Evolutionary conservation across 1,140 invertebrate genomes (phyloP), one percentile per base, ranked within the genome.

Genomic region (Druon quercuslanigerum): DNA sequence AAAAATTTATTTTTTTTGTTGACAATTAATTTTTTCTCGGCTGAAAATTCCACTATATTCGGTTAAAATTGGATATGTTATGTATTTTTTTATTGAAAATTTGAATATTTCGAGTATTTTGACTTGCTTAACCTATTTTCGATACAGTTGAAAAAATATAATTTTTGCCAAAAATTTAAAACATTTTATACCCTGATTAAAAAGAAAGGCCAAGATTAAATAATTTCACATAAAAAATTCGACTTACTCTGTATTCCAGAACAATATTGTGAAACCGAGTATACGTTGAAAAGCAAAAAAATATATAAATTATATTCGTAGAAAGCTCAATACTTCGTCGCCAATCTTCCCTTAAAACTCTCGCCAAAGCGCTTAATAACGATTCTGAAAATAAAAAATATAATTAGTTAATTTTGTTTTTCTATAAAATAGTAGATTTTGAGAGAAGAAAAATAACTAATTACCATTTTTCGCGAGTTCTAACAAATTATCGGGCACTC

Each of bases 281-380:
- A 88, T 98, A 99, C n/a, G 96, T 96, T 13, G 98, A 99, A 90
- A 99, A 98, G 88, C 97, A 99, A 88, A 98, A 98, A 92, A 99
- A 99, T 80, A 97, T 97, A 88, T 98, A 98, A 78, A 99, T 95
- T 87, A 99, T 98, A 90, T 99, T 99, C 82, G 97, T 99, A 74
- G 97, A 98, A 46, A 99, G 90, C 90, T 99, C 98, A 84, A 99
- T 96, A 89, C 97, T 99, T 87, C 96, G 95, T 91, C 96, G 97
- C 96, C 98, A 99, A 92, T 99, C 98, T 93, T 99, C 99, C 84
- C 98, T 93, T 52, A 99, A 91, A 40, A 99, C 97, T 87, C 99
- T 93, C 7, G 97, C 96, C 76, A 99, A 92, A 71, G 98, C 98
- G 92, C 97, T 98, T 19, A 99, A 92, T 33, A 99, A 93, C n/a